Percentiles rank a stretch among this genome's conserved stretches.
Conservation (phyloP, 2,797 vertebrate species). For the Cuniculus paca region DNA sequence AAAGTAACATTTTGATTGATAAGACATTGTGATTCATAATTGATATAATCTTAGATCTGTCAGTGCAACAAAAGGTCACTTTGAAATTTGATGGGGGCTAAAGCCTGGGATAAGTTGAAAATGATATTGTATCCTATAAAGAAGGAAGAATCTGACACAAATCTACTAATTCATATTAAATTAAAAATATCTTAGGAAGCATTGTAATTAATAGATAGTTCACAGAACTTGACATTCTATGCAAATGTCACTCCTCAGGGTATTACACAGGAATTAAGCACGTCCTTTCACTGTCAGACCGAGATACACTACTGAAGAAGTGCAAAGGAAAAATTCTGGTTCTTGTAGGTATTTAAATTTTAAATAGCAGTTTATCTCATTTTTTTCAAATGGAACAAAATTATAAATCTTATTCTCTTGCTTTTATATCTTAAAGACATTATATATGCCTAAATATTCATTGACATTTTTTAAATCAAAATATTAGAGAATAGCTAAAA, state of each 20-base stretch:
- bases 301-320: conserved; percentile 81
- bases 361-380: conserved; percentile 81
- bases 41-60: conserved; percentile 86
- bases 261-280: conserved; percentile 86
- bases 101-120: conserved; percentile 75
- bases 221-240: conserved; percentile 86
- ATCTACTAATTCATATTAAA: conserved; percentile 81
- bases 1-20: conserved; percentile 87
- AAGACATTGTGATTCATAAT: conserved; percentile 86
- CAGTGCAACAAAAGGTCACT: conserved; percentile 85
- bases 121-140: conserved; percentile 72
- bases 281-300: conserved; percentile 87
- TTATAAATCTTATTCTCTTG: conserved; percentile 74
- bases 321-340: conserved; percentile 79
- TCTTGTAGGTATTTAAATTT: conserved; percentile 81
- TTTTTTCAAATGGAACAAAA: conserved; percentile 82
- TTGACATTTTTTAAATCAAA: neutral
- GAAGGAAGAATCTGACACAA: conserved; percentile 75
- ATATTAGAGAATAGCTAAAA: neutral
- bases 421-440: conserved; percentile 52
- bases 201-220: conserved; percentile 88
- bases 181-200: conserved; percentile 85
- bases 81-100: conserved; percentile 80
- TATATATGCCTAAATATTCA: conserved; percentile 75
- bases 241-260: conserved; percentile 87